Conservation (phyloP, 2,888 invertebrate species). For the Trypoxylon attenuatum region DNA sequence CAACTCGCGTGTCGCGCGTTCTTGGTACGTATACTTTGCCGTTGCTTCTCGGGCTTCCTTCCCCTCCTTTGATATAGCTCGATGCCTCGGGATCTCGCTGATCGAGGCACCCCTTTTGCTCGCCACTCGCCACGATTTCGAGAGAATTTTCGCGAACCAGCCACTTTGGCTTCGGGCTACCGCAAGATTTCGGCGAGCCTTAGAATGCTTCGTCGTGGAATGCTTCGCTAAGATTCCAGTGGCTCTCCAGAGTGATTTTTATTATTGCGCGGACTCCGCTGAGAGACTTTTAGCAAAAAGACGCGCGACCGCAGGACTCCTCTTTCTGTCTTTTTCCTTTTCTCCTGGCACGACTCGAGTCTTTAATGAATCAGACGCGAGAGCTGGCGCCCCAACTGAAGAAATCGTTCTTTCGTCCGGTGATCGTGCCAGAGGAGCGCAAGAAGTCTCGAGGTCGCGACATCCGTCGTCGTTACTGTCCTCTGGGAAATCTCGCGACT, state of each 20-base stretch:
- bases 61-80: too few species aligned
- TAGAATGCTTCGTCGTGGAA: not conserved
- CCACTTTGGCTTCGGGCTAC: not conserved
- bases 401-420: conserved; percentile 5
- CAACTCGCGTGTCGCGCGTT: not conserved
- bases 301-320: not conserved
- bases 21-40: not conserved
- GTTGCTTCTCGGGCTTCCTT: not conserved
- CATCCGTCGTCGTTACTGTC: too few species aligned
- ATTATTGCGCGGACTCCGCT: too few species aligned
- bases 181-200: not conserved
- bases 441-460: not conserved
- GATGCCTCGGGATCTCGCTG: too few species aligned
- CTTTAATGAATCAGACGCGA: not conserved
- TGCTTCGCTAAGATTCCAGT: not conserved
- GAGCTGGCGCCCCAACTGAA: not conserved
- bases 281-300: too few species aligned
- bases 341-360: too few species aligned
- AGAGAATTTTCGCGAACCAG: too few species aligned
- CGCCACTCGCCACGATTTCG: too few species aligned
- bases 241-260: not conserved
- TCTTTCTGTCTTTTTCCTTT: too few species aligned
- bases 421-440: too few species aligned
- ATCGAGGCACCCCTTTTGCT: too few species aligned
- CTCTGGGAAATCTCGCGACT: too few species aligned